These are phyloP conservation scores for Eupithecia dodoneata DNA, from an alignment of 2,888 invertebrate genomes.

Conservation along the genomic window DNA sequence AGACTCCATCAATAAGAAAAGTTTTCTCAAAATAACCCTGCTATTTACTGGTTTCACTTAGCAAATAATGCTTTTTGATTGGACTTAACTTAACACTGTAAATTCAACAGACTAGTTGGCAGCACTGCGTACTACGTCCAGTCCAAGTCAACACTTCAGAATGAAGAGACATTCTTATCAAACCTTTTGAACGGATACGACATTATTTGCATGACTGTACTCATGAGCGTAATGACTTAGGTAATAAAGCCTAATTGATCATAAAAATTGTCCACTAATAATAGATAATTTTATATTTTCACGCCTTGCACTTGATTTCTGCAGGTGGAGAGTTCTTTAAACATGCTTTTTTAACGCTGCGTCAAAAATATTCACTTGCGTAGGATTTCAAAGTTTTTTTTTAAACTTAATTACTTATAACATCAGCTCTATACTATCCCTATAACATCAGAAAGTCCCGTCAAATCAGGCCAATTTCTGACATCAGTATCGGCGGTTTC, in stretches of 20 bases:
- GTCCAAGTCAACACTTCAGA: constrained; percentile 2
- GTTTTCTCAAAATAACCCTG: not conserved
- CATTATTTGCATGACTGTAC: constrained; percentile 10
- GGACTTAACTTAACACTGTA: not conserved
- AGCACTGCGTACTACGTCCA: not conserved
- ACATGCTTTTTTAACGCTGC: not conserved
- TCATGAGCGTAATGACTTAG: not conserved
- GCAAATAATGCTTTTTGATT: not conserved
- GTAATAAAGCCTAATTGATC: constrained; percentile 4
- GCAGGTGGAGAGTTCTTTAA: not conserved
- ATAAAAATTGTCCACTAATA: constrained; percentile 1
- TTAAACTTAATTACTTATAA: no score
- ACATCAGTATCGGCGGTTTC: no score
- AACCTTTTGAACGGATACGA: constrained; percentile 18
- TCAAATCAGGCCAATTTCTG: no score
- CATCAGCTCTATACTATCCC: no score
- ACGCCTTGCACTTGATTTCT: not conserved
- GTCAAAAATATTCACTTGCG: not conserved
- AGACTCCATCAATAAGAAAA: not conserved
- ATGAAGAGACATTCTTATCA: constrained; percentile 14
- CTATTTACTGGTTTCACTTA: not conserved
- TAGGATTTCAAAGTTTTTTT: no score
- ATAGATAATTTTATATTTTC: not conserved
- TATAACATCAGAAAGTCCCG: no score
- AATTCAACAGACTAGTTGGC: not conserved